These are phyloP conservation scores for Astyanax mexicanus DNA, from an alignment of 2,797 vertebrate species.

Conservation along the genomic window DNA sequence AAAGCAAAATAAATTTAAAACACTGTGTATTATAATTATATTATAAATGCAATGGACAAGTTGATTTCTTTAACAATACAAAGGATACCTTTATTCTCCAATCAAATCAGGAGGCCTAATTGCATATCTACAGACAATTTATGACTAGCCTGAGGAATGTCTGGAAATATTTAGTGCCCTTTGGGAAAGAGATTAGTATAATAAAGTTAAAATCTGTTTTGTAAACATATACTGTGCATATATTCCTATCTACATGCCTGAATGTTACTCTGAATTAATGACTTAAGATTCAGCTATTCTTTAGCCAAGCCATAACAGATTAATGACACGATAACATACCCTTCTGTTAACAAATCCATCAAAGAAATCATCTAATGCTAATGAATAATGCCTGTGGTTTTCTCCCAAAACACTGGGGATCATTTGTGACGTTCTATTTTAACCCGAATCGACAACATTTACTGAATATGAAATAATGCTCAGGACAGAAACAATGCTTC, in stretches of 20 bases:
- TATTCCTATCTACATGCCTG: slow-evolving; percentile 55
- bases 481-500: slow-evolving; percentile 61
- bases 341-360: slow-evolving; percentile 63
- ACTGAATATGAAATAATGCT: slow-evolving; percentile 52
- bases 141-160: not conserved
- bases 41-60: too few relatives aligned
- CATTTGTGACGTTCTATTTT: slow-evolving; percentile 58
- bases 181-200: slow-evolving; percentile 51
- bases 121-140: not conserved
- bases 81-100: not conserved
- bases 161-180: not conserved
- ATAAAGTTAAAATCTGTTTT: slow-evolving; percentile 50
- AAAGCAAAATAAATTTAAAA: too few relatives aligned
- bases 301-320: slow-evolving; percentile 51
- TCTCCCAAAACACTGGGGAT: slow-evolving; percentile 56
- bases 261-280: slow-evolving; percentile 57
- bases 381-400: slow-evolving; percentile 68
- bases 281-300: slow-evolving; percentile 61
- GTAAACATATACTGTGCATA: slow-evolving; percentile 41
- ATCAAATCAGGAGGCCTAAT: not conserved
- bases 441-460: slow-evolving; percentile 61
- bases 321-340: slow-evolving; percentile 62
- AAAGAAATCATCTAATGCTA: slow-evolving; percentile 64
- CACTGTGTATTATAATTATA: too few relatives aligned
- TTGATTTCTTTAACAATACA: not conserved